Percentiles rank a stretch among this genome's conserved stretches.
Conservation (phyloP, 2,797 vertebrate genomes). For the Coracias cyanogaster region DNA sequence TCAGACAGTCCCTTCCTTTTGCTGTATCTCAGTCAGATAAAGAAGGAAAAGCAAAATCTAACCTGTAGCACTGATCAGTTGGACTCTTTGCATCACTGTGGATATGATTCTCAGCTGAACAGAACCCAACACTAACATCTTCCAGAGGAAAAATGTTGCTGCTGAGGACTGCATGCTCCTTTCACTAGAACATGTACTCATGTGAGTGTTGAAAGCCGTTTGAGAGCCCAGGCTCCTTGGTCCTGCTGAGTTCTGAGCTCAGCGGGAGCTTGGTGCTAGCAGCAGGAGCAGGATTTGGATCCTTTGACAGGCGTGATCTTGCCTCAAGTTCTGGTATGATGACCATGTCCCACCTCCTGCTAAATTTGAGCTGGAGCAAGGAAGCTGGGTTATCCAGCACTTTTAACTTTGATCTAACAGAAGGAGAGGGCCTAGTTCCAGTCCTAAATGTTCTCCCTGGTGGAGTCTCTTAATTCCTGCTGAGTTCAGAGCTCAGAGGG, state of each 20-base stretch:
- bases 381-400: background rate
- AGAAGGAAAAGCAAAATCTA: background rate
- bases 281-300: background rate
- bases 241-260: background rate
- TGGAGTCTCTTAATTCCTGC: background rate
- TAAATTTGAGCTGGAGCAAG: background rate
- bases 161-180: background rate
- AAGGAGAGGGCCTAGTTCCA: background rate
- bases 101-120: background rate
- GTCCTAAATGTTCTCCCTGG: background rate
- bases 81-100: background rate
- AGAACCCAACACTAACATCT: background rate
- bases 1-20: background rate
- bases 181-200: accelerated
- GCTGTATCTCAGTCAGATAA: background rate
- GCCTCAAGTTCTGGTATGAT: background rate
- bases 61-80: background rate
- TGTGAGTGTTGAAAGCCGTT: background rate
- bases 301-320: background rate
- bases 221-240: background rate
- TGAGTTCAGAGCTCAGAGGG: background rate
- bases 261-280: background rate
- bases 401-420: background rate
- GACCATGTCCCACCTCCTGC: background rate
- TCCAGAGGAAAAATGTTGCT: background rate